These are phyloP conservation scores for Sclerurus mexicanus DNA, from an alignment of 2,113 vertebrate species.

Conservation along the genomic window DNA sequence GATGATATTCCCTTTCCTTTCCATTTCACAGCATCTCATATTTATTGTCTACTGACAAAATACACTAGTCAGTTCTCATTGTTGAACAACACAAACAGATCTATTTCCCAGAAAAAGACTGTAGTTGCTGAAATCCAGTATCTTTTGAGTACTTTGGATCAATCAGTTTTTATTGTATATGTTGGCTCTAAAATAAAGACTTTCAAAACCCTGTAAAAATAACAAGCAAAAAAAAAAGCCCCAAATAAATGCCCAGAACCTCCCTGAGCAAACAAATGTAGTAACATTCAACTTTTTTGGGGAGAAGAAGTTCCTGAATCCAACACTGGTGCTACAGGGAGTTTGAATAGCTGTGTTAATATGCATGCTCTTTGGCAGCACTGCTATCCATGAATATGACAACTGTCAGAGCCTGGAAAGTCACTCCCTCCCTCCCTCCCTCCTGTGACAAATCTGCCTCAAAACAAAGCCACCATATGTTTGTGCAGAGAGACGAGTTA, in stretches of 20 bases:
- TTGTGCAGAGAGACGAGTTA: conserved; percentile 27
- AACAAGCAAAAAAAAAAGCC: neutral
- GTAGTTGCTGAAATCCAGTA: neutral
- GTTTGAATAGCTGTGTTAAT: neutral
- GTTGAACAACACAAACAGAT: neutral
- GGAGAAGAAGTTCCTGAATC: neutral
- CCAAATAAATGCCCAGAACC: neutral
- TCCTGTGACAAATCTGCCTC: conserved; percentile 23
- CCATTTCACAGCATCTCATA: neutral
- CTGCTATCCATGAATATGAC: neutral
- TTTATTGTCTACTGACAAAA: neutral
- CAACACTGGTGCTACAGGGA: neutral
- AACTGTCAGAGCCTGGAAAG: conserved; percentile 47
- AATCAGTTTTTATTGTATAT: neutral
- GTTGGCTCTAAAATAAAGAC: neutral
- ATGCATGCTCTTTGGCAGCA: neutral
- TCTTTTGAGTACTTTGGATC: neutral
- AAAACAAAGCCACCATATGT: conserved; percentile 50
- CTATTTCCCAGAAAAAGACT: neutral
- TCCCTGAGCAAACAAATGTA: neutral
- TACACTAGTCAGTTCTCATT: neutral
- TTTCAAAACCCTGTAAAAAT: neutral
- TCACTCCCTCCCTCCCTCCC: conserved; percentile 35
- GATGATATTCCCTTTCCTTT: neutral
- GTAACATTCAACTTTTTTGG: neutral